Percentiles rank a stretch among this genome's conserved stretches.
These are phyloP conservation scores for Glaucomys volans DNA, from an alignment of 2,113 vertebrate genomes.

Conservation along the genomic window DNA sequence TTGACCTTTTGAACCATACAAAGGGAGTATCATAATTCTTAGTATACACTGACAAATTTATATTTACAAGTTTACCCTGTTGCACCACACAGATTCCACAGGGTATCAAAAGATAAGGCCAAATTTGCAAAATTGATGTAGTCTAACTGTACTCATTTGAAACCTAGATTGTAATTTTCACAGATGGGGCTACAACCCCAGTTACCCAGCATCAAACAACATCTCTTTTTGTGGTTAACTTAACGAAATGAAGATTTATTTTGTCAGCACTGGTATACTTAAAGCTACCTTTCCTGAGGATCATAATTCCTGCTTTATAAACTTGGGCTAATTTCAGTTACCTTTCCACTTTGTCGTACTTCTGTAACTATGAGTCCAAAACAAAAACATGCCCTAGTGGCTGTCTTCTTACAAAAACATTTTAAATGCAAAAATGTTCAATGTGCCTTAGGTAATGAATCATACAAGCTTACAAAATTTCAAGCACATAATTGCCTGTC, in stretches of 20 bases:
- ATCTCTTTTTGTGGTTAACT: not conserved
- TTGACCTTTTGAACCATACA: not conserved
- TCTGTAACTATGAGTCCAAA: not conserved
- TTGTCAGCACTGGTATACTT: not conserved
- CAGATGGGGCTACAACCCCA: not conserved
- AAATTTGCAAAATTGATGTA: not conserved
- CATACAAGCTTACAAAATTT: slow-evolving; percentile 46
- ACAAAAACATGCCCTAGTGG: not conserved
- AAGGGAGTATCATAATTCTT: not conserved
- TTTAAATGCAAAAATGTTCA: slow-evolving; percentile 7
- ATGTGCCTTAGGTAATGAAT: slow-evolving; percentile 63
- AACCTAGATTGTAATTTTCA: not conserved
- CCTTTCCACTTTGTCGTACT: not conserved
- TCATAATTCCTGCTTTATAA: not conserved
- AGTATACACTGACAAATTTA: not conserved
- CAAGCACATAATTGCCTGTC: slow-evolving; percentile 66
- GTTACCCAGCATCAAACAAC: not conserved
- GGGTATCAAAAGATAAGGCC: not conserved
- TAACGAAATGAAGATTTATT: not conserved
- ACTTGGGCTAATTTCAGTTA: not conserved
- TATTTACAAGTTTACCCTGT: not conserved
- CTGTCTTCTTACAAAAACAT: slow-evolving; percentile 14
- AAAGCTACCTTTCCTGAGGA: not conserved
- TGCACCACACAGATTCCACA: not conserved
- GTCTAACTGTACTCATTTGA: not conserved